Base-by-base conservation (phyloP, 2,888 invertebrate species). In the Noctua comes region DNA sequence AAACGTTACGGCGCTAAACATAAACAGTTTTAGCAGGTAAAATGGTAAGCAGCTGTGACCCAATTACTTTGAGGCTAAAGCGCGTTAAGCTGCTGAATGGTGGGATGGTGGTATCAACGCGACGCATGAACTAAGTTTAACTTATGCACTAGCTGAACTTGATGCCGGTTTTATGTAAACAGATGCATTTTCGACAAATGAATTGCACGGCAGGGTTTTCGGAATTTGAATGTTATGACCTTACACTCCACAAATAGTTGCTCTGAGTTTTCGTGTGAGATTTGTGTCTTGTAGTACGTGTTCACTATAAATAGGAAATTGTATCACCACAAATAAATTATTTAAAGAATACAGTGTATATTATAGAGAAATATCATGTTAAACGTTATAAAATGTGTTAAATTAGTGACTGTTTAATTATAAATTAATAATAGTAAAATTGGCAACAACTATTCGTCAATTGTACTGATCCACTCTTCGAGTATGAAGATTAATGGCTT, bases 11-110 rank as follows among this genome's bases (percentile, higher is more conserved):
- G 59, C 16, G 27, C 72, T 82, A 64, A 69, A 65, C 77, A 69
- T 57, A 82, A 82, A 77, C 59, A 73, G 64, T 73, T 36, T 82
- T 77, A 62, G 77, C 72, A 65, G 70, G 69, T 82, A 73, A 69
- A 77, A 82, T 77, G 81, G 68, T 77, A 82, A 82, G 72, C 82
- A 82, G 77, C 68, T 81, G 68, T 57, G 83, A 59, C 72, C 83
- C 54, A 77, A 82, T 73, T 82, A 82, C 27, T 76, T 51, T 71
- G 54, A 27, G 76, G 64, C 36, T 76, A 62, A 81, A 81, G 82
- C 76, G 72, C 77, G 57, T 73, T 82, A 72, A 82, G 77, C 83
- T 43, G 77, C 64, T 82, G 72, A 72, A 82, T 72, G 81, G 68
- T 7, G 57, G 27, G 46, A 66, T 36, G 64, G 4, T 36, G 54